These are phyloP conservation scores for western clawed frog (Xenopus tropicalis) DNA, from an alignment of 2,113 vertebrate species.

Conservation along the genomic window DNA sequence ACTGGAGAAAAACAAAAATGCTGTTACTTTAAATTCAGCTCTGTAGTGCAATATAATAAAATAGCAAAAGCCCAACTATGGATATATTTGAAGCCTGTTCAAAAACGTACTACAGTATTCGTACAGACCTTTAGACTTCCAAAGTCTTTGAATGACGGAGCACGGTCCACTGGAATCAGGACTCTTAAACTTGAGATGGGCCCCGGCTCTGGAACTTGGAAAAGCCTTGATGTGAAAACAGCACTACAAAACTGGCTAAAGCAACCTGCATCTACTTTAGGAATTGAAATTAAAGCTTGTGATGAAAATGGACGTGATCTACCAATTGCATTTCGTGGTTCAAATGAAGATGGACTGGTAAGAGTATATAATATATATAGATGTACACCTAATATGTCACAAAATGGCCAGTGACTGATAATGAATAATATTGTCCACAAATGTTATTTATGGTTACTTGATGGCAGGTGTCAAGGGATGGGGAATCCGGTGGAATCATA, in stretches of 20 bases:
- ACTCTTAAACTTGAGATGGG: constrained; percentile 94
- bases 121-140: constrained; percentile 92
- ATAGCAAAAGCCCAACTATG: constrained; percentile 91
- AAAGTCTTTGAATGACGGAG: constrained; percentile 83
- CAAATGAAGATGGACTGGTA: constrained; percentile 93
- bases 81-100: constrained; percentile 85
- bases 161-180: constrained; percentile 85
- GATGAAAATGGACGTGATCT: constrained; percentile 87
- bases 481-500: too few species aligned
- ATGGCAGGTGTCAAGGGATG: too few species aligned
- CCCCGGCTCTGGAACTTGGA: constrained; percentile 88
- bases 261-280: constrained; percentile 97
- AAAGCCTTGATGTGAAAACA: constrained; percentile 96
- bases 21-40: constrained; percentile 92
- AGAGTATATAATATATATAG: constrained; percentile 53
- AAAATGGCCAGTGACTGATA: too few species aligned
- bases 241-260: constrained; percentile 93
- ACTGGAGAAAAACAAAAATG: constrained; percentile 86
- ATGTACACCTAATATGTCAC: too few species aligned
- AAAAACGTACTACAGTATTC: constrained; percentile 86
- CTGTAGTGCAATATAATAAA: constrained; percentile 87
- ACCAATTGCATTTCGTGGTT: constrained; percentile 82
- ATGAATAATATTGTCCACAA: too few species aligned
- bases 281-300: constrained; percentile 94
- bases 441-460: too few species aligned